A percentile compares a stretch with the other conserved stretches of the same genome.
Evolutionary conservation across 1,140 invertebrate species (phyloP).

Genomic region (Drosophila leontia): DNA sequence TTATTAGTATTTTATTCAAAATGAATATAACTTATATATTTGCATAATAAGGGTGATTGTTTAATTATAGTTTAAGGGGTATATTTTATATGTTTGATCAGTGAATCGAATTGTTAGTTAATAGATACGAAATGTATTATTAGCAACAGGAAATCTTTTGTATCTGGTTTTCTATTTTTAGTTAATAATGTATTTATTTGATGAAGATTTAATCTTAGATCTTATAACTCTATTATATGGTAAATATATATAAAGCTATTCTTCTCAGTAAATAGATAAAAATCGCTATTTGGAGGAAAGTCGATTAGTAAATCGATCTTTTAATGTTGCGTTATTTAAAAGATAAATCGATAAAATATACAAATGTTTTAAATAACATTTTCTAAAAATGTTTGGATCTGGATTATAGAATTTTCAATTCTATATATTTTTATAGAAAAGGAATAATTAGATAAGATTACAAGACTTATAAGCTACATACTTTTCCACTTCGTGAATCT

Average conservation of each 20-base stretch:
- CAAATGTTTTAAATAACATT: too few relatives aligned
- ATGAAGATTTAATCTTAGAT: not conserved
- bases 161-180: not conserved
- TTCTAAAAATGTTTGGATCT: too few relatives aligned
- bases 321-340: too few relatives aligned
- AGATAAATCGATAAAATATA: too few relatives aligned
- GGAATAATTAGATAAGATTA: too few relatives aligned
- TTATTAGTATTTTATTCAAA: conserved; percentile 9
- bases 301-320: too few relatives aligned
- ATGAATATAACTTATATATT: not conserved
- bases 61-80: not conserved
- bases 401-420: too few relatives aligned
- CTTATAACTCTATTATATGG: not conserved
- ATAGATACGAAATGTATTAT: not conserved
- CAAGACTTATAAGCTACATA: too few relatives aligned
- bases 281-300: not conserved
- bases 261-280: not conserved
- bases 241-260: not conserved
- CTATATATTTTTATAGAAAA: too few relatives aligned
- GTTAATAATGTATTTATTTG: not conserved
- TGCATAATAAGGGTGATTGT: conserved; percentile 4
- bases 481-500: not conserved
- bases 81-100: not conserved
- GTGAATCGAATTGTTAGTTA: not conserved
- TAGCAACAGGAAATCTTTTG: not conserved